phyloP scores from a whole-genome alignment of 2,113 vertebrate genomes.

The Dipodomys merriami region DNA sequence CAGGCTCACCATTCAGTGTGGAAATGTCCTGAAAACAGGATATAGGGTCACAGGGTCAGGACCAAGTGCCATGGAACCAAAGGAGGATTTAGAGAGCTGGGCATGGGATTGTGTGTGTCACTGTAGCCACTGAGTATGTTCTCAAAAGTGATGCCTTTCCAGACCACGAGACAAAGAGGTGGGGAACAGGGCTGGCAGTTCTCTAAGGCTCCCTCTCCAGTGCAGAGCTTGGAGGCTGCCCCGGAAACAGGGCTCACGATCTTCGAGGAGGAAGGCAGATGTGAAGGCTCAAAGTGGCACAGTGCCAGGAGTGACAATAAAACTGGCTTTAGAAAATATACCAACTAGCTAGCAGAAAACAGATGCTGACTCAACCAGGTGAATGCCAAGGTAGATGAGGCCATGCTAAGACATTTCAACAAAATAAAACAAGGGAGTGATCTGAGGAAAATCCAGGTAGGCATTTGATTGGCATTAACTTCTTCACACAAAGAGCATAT shows the following conservation, averaged over 20 bases:
- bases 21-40: not conserved
- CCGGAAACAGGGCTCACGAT: not conserved
- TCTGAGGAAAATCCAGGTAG: not conserved
- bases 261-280: not conserved
- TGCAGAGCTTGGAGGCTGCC: not conserved
- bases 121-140: not conserved
- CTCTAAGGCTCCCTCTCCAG: not conserved
- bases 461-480: not conserved
- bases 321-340: not conserved
- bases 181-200: not conserved
- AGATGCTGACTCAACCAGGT: not conserved
- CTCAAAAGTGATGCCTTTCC: not conserved
- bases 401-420: not conserved
- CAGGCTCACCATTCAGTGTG: too few relatives aligned
- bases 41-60: not conserved
- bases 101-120: rapidly evolving
- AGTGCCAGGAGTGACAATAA: not conserved
- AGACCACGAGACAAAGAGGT: not conserved
- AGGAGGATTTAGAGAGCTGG: not conserved
- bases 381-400: not conserved
- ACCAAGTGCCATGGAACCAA: not conserved
- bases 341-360: not conserved
- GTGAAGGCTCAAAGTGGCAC: too few relatives aligned
- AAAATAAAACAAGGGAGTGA: not conserved
- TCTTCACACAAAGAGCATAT: not conserved